Evolutionary conservation across 2,113 vertebrate genomes (phyloP), one percentile per base, ranked within the genome.

Genomic region (Nycticebus coucang): DNA sequence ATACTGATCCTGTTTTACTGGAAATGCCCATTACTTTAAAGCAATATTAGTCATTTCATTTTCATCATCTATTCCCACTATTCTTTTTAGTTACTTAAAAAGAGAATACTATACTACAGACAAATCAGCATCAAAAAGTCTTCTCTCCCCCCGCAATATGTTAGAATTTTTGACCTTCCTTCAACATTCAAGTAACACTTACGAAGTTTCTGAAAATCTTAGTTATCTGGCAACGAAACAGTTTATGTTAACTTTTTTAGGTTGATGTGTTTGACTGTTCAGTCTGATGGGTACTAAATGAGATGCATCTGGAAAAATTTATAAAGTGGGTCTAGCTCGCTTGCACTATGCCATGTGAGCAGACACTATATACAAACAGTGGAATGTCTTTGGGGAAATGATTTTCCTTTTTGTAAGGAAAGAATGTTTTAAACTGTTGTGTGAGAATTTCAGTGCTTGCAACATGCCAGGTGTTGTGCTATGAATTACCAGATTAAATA

Each of bases 131-230:
- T 74, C 50, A 50, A 59, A 26, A 50, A 35, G 2, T 30, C 53
- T 13, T 13, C 1, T 11, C n/a, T 30, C 35, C 14, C 4, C 19
- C 68, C 45, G 35, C 21, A 57, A 24, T 53, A 66, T 82, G 5
- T 81, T 87, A 83, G 33, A 72, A 62, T 80, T 87, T n/a, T 93
- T 77, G 78, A 91, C 84, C 41, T 80, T 86, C 22, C 62, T 87
- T 89, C 53, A 35, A 53, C 28, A 72, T 75, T 94, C 82, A 95
- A 77, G 72, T 66, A 91, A 93, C 21, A 53, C 35, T n/a, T 60
- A 53, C 0, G 11, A 30, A 33, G 35, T 92, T 97, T 87, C 81
- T 85, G 81, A 85, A 77, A 68, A 80, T 41, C 82, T 74, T 69
- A 18, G 45, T 72, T 93, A 57, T 62, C 82, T 90, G 85, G 57